Evolutionary conservation across 2,888 invertebrate species (phyloP), one percentile per base, ranked within the genome.

Genomic region (Acleris laterana): DNA sequence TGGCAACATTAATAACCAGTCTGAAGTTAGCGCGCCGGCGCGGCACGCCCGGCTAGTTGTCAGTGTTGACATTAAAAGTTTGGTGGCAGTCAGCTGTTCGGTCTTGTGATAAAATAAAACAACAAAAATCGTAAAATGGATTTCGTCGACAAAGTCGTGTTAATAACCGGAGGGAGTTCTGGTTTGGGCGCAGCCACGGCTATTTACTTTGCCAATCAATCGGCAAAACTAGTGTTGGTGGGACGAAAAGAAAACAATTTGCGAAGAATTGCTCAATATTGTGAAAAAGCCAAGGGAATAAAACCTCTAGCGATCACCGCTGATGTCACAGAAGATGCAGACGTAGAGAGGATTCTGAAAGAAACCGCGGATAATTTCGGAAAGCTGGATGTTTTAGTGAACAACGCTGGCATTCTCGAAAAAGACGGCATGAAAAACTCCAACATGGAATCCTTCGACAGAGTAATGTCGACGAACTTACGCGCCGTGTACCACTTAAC

Each of bases 351-450:
- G 58, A 94, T 97, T 66, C 82, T 97, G 1, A 94, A 95, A 1
- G 93, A 95, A 63, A 96, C 97, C 0, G 85, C 98, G 4, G 90
- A 94, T 57, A 94, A 95, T 74, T 96, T 93, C 77, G 95, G 95
- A 1, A 95, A 94, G 81, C 81, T 98, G 3, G 96, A 98, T 87
- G 94, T 97, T 58, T 87, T 98, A 69, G 90, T 98, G 2, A 98
- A 99, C 84, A 97, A 96, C 87, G 98, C 98, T 46, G 99, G 98
- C 7, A 94, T 96, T 28, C 84, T 97, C 20, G 95, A 95, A 69
- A 90, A 89, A 68, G 98, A 98, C 11, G 94, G 95, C 3, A 96
- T 98, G 72, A 98, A 98, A 82, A 96, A 94, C 70, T 96, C 97
- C 0, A 94, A 93, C 42, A 84, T 99, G 79, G 96, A 96, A 68